Base-by-base conservation (phyloP, 1,140 invertebrate species). In the Heliconius nattereri region DNA sequence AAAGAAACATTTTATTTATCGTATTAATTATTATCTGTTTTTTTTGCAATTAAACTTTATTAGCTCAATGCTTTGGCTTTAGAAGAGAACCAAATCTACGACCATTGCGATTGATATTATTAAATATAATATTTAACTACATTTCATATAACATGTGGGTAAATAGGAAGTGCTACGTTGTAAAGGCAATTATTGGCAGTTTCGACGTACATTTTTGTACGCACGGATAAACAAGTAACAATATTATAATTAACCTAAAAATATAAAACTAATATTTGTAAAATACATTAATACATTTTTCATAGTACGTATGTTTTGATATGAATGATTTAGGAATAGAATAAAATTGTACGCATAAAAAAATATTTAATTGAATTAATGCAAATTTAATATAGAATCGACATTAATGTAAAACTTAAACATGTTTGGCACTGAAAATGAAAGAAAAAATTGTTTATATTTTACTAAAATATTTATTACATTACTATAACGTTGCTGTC, bases 131-230 rank as follows among this genome's bases (percentile, higher is more conserved):
- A 66, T 29, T 66, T 26, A 66, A 66, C n/a, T 60, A 60, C 11
- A 79, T 45, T 66, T 66, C 60, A 66, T 26, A 26, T 7, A 66
- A 29, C 60, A 66, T 29, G 9, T 66, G 23, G 26, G 9, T 66
- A 26, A 66, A 66, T 66, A 66, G 60, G 23, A 66, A 29, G 11
- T 66, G 23, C 23, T 66, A 66, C 23, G 5, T 29, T 66, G 19
- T 66, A 29, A 66, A 66, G 60, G 60, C 60, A 66, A 29, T 66
- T 29, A 16, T 66, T 66, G 60, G 60, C 60, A 66, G 60, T 66
- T 26, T 29, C 23, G 11, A 29, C 60, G 6, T 66, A 26, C n/a
- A 57, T 66, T 66, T 66, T 29, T 5, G 9, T 26, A 60, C 2
- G 8, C 11, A 66, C n/a, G 2, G 26, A 66, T 29, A 26, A 29